phyloP scores from a whole-genome alignment of 2,797 vertebrate species.

The Silurus aristotelis region DNA sequence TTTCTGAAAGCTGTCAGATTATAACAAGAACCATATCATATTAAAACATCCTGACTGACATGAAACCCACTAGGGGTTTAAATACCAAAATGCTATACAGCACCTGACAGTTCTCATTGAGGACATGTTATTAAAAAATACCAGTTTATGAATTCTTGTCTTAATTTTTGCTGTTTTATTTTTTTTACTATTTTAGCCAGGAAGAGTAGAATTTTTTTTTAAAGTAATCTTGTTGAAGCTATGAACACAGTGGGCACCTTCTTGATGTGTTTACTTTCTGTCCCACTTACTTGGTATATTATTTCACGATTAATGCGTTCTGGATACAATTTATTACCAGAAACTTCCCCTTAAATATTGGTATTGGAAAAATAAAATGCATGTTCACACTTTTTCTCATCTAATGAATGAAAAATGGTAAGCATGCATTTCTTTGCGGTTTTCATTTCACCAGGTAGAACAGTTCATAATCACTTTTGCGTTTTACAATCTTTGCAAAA shows the following conservation, averaged over 20 bases:
- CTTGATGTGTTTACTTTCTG: not conserved
- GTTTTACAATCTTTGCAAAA: not conserved
- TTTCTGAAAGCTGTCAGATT: constrained; percentile 7
- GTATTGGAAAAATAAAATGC: not conserved
- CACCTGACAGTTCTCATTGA: not conserved
- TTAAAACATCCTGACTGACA: not conserved
- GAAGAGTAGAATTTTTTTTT: too few species aligned
- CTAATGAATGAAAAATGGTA: not conserved
- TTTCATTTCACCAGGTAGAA: not conserved
- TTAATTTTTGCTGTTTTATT: not conserved
- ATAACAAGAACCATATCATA: not conserved
- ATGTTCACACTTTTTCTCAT: not conserved
- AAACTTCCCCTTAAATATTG: not conserved
- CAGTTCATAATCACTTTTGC: not conserved
- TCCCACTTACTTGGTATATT: too few species aligned
- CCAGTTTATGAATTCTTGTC: too few species aligned
- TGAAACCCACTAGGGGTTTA: not conserved
- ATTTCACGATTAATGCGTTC: too few species aligned
- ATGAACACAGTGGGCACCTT: not conserved
- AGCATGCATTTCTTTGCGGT: not conserved
- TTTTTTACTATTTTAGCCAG: not conserved
- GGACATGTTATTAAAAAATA: not conserved
- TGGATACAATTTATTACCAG: too few species aligned
- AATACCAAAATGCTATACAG: not conserved
- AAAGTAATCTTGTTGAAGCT: not conserved